These are phyloP conservation scores for Ceyx erithaca DNA, from an alignment of 2,797 vertebrate genomes.

Conservation along the genomic window DNA sequence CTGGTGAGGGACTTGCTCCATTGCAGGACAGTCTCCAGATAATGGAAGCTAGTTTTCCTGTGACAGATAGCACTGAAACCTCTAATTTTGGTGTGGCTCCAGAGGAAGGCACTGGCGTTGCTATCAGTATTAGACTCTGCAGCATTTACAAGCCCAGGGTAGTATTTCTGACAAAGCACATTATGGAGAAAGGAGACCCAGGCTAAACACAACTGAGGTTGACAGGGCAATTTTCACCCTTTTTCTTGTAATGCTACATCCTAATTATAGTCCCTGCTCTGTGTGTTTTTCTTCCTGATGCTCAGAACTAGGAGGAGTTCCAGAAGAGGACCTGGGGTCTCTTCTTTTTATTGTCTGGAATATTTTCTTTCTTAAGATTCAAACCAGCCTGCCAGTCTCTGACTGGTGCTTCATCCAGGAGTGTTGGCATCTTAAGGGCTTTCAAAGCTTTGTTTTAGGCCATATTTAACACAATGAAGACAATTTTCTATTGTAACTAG, in stretches of 20 bases:
- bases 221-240: slow-evolving; percentile 19
- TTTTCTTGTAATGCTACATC: not conserved
- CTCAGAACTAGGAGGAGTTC: not conserved
- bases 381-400: not conserved
- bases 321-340: not conserved
- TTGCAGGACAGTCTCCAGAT: not conserved
- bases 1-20: not conserved
- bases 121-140: not conserved
- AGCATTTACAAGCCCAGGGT: not conserved
- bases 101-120: not conserved
- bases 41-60: not conserved
- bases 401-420: not conserved
- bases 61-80: not conserved
- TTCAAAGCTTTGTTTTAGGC: not conserved
- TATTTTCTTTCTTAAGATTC: not conserved
- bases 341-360: not conserved
- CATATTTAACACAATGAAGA: not conserved
- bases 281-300: not conserved
- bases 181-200: not conserved
- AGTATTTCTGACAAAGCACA: slow-evolving; percentile 32
- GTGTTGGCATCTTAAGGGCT: not conserved
- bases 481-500: not conserved
- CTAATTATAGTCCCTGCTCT: slow-evolving; percentile 6
- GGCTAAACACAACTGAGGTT: not conserved
- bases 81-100: not conserved